Evolutionary conservation across 1,140 invertebrate species (phyloP).

Genomic region (Brachionus rubens): DNA sequence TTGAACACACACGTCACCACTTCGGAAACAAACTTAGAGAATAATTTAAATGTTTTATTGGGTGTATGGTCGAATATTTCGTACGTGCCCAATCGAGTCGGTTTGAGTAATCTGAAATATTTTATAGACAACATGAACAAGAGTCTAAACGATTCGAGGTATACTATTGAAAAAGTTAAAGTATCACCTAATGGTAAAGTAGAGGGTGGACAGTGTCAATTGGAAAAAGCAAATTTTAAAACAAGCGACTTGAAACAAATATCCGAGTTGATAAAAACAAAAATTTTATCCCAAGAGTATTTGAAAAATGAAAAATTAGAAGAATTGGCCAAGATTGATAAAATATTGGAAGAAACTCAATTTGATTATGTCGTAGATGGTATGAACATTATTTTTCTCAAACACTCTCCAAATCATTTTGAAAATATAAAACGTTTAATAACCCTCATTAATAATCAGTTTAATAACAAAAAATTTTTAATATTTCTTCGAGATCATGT

Average conservation of each 20-base stretch:
- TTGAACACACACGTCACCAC: neutral
- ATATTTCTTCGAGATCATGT: slow-evolving; percentile 21
- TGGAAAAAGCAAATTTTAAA: neutral
- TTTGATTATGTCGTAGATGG: slow-evolving; percentile 29
- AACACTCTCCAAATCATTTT: neutral
- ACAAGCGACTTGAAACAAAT: neutral
- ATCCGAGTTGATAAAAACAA: neutral
- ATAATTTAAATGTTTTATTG: slow-evolving; percentile 4
- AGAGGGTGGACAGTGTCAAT: neutral
- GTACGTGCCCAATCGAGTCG: neutral
- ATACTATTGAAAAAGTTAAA: neutral
- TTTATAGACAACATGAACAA: neutral
- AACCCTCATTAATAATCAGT: neutral
- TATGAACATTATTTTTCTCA: slow-evolving; percentile 28
- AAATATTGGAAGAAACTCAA: neutral
- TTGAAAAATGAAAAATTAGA: slow-evolving; percentile 9
- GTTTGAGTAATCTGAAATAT: neutral
- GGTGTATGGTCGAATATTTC: slow-evolving; percentile 5
- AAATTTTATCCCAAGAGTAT: neutral
- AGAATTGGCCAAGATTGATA: neutral
- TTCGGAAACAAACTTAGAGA: neutral
- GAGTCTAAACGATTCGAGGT: neutral
- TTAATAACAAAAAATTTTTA: neutral
- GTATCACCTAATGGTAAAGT: neutral
- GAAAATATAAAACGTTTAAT: neutral